phyloP scores from a whole-genome alignment of 2,888 invertebrate genomes.

The Mesochorus sp. region DNA sequence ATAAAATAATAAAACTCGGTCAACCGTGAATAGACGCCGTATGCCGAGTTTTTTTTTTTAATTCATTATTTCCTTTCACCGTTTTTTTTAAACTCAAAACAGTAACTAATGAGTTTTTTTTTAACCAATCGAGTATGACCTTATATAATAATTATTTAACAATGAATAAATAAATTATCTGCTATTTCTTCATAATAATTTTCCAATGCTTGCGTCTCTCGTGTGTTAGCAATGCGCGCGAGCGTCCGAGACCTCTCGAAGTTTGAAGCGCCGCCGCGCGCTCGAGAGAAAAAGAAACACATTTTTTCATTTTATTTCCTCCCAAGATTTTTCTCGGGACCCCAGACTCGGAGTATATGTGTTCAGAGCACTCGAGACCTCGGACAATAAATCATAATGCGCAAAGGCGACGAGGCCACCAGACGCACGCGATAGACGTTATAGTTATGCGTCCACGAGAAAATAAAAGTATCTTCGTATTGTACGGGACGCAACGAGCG shows the following conservation, averaged over 20 bases:
- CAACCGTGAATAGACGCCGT: too few relatives aligned
- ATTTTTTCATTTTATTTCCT: conserved; percentile 15
- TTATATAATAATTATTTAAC: neutral
- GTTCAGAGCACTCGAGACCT: conserved; percentile 63
- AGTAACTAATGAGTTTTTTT: neutral
- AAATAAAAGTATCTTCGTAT: conserved; percentile 37
- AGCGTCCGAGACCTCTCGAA: conserved; percentile 8
- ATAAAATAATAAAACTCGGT: too few relatives aligned
- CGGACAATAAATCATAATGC: conserved; percentile 63
- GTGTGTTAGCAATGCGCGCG: neutral
- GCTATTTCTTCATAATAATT: too few relatives aligned
- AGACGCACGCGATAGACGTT: conserved; percentile 59
- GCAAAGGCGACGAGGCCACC: conserved; percentile 50
- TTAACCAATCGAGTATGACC: neutral
- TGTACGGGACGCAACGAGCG: conserved; percentile 31
- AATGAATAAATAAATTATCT: neutral
- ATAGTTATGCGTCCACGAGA: conserved; percentile 42
- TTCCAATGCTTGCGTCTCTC: neutral
- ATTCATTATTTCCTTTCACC: neutral
- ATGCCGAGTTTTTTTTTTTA: neutral
- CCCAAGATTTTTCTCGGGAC: neutral
- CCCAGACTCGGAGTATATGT: conserved; percentile 47
- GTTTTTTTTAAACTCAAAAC: neutral
- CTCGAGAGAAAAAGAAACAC: conserved; percentile 6
- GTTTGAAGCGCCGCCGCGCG: conserved; percentile 13